Evolutionary conservation across 1,140 invertebrate genomes (phyloP).

Genomic region (Sitobion miscanthi): DNA sequence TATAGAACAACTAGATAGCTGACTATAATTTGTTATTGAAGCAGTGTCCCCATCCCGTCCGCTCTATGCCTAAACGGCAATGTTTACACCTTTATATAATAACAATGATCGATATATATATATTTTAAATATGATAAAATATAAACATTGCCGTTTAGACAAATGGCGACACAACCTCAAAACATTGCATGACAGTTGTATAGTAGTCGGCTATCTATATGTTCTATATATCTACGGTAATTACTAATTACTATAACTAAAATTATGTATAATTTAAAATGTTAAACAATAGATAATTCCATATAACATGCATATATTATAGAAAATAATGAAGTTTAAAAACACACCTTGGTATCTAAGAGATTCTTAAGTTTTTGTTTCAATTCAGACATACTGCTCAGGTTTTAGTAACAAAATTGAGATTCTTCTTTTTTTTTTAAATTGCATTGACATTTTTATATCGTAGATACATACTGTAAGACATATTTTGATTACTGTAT

Average conservation of each 20-base stretch:
- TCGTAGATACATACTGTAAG: background rate
- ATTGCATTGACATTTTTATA: background rate
- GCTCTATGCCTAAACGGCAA: too few relatives aligned
- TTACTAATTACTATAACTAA: background rate
- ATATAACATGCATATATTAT: background rate
- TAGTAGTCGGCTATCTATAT: too few relatives aligned
- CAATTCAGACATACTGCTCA: conserved; percentile 18
- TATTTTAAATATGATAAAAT: too few relatives aligned
- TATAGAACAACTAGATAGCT: too few relatives aligned
- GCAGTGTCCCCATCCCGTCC: too few relatives aligned
- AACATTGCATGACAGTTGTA: too few relatives aligned
- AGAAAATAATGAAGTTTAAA: background rate
- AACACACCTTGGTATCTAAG: conserved; percentile 48
- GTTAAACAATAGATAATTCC: background rate
- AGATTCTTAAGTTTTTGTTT: conserved; percentile 51
- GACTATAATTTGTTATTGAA: too few relatives aligned
- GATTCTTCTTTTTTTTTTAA: background rate
- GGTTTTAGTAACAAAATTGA: background rate
- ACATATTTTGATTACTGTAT: background rate
- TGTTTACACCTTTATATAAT: too few relatives aligned
- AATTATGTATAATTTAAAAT: background rate
- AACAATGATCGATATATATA: too few relatives aligned
- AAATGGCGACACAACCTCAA: too few relatives aligned
- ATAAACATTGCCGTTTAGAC: too few relatives aligned
- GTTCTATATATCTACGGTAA: too few relatives aligned